Percentiles rank a stretch among this genome's conserved stretches.
Conservation (phyloP, 2,113 vertebrate species). For the Bos indicus region DNA sequence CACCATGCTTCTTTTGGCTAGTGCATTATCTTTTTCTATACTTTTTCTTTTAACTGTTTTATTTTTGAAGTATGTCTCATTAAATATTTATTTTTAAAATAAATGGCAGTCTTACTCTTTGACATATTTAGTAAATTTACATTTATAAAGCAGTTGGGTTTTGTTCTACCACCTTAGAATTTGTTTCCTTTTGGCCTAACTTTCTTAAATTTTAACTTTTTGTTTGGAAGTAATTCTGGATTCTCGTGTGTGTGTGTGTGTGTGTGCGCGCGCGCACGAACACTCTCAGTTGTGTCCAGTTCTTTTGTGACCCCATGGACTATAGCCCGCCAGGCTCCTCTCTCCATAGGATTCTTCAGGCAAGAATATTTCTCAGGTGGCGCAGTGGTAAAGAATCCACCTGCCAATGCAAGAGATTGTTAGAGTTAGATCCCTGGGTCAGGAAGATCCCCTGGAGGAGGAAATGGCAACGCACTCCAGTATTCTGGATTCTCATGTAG, state of each 20-base stretch:
- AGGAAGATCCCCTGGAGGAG: not conserved
- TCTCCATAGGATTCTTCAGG: not conserved
- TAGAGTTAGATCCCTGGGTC: not conserved
- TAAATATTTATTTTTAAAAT: not conserved
- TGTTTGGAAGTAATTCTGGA: not conserved
- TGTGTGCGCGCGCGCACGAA: accelerated
- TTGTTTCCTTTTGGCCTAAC: not conserved
- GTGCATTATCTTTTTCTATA: not conserved
- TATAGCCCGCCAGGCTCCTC: not conserved
- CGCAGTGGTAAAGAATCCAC: not conserved
- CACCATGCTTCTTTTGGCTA: not conserved
- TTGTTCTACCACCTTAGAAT: not conserved
- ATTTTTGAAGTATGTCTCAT: not conserved
- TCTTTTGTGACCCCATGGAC: not conserved
- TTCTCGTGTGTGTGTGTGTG: not conserved
- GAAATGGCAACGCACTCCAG: not conserved
- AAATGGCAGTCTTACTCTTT: not conserved
- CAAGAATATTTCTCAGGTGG: not conserved
- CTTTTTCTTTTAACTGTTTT: not conserved
- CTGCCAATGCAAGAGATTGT: not conserved
- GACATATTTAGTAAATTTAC: not conserved
- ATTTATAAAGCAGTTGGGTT: not conserved
- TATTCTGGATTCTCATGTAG: not conserved
- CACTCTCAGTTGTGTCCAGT: not conserved
- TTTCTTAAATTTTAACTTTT: not conserved